Evolutionary conservation across 2,888 invertebrate species (phyloP).

Genomic region (Apamea sordens): DNA sequence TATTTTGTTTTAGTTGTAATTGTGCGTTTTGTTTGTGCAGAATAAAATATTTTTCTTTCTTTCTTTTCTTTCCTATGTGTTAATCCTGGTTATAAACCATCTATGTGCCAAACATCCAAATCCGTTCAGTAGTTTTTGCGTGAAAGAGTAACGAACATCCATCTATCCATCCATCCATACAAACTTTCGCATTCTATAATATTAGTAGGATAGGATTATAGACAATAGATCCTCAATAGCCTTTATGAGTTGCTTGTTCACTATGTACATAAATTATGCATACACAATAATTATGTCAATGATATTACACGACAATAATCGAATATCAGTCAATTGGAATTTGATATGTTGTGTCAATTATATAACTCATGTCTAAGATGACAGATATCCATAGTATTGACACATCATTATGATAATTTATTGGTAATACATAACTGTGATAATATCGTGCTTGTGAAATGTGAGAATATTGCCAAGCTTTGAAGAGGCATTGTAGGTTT

Average conservation of each 20-base stretch:
- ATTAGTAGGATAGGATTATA: background rate
- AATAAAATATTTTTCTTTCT: no score
- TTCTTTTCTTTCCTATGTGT: no score
- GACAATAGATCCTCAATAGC: background rate
- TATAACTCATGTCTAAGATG: slow-evolving; percentile 25
- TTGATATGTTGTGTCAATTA: slow-evolving; percentile 32
- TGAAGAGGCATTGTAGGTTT: background rate
- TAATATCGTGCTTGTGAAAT: background rate
- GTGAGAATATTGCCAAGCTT: background rate
- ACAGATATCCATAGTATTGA: slow-evolving; percentile 14
- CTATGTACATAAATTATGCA: background rate
- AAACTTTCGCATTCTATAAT: no score
- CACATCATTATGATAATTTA: slow-evolving; percentile 26
- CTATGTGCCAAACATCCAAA: no score
- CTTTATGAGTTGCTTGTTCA: background rate
- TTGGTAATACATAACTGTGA: slow-evolving; percentile 1
- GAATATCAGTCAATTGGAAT: slow-evolving; percentile 31
- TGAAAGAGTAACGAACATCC: no score
- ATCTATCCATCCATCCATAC: no score
- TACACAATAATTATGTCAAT: slow-evolving; percentile 29
- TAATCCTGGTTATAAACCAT: no score
- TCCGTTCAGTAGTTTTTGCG: no score
- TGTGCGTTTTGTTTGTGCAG: no score
- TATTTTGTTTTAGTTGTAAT: no score
- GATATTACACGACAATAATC: slow-evolving; percentile 12